Evolutionary conservation across 2,888 invertebrate genomes (phyloP), one percentile per base, ranked within the genome.

Genomic region (Drosophila dives): DNA sequence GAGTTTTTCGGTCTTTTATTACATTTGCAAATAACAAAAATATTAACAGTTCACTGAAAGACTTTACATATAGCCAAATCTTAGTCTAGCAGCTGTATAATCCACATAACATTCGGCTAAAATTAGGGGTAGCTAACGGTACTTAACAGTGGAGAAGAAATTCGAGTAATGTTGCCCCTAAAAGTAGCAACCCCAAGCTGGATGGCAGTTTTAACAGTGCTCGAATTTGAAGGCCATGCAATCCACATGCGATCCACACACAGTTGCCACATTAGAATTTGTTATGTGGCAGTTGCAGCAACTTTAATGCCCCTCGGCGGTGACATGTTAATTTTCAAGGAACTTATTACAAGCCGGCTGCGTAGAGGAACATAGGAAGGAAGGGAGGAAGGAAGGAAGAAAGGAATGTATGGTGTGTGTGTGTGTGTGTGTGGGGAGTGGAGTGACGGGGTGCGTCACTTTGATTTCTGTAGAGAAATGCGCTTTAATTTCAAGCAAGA

Each of bases 301-400:
- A 67, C 75, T 67, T 76, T 83, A 86, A 88, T 86, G 83, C 75
- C 77, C 86, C 86, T 88, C 86, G 67, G 77, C 75, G 86, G 86
- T 80, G 73, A 77, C 86, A 88, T 88, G 88, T 88, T 86, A 83
- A 86, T 86, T 87, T 86, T 64, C 59, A 55, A 78, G 68, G 78
- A 86, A 86, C 77, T 86, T 85, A 86, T 81, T 87, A 79, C 77
- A 78, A 72, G 61, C 62, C 67, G 53, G 72, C 20, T 54, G 63
- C 32, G 49, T 53, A 26, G 20, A 53, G 59, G 34, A 54, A 38
- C 20, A 10, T 34, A 23, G 15, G 23, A 17, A 17, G 29, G 51
- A 53, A 53, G 53, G 23, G 15, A 10, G 45, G 33, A 2, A 33
- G 54, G 12, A 4, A n/a, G 34, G 20, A 4, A 26, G 5, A 1